Evolutionary conservation across 1,140 invertebrate species (phyloP).

Genomic region (Heliothis virescens): DNA sequence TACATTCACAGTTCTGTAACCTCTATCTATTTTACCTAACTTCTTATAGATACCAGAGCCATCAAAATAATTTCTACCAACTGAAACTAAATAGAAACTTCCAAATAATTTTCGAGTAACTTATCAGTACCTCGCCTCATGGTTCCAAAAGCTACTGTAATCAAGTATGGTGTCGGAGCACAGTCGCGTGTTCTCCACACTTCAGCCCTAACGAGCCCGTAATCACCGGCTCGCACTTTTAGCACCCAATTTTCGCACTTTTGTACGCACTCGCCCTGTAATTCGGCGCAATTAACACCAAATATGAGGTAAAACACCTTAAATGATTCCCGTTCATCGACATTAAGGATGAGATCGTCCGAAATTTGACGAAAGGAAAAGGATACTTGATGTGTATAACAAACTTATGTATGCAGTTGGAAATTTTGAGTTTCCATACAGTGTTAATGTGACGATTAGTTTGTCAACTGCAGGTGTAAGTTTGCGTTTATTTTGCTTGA

Average conservation of each 20-base stretch:
- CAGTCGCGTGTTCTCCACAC: slow-evolving; percentile 44
- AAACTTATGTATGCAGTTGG: slow-evolving; percentile 15
- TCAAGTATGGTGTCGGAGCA: slow-evolving; percentile 20
- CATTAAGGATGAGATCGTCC: background rate
- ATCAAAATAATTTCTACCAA: no score
- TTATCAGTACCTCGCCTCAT: background rate
- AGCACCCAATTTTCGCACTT: slow-evolving; percentile 72
- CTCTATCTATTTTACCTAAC: no score
- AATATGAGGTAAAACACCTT: slow-evolving; percentile 51
- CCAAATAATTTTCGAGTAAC: background rate
- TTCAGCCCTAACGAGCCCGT: slow-evolving; percentile 36
- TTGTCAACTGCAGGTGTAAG: background rate
- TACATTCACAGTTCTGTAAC: no score
- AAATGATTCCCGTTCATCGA: slow-evolving; percentile 37
- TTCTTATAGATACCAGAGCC: no score
- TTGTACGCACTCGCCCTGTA: slow-evolving; percentile 57
- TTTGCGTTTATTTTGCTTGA: background rate
- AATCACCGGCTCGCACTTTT: slow-evolving; percentile 52
- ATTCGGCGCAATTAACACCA: slow-evolving; percentile 65
- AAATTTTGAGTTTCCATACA: background rate
- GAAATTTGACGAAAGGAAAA: slow-evolving; percentile 41
- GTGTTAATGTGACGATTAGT: background rate
- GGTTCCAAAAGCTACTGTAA: slow-evolving; percentile 11
- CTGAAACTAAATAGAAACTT: background rate
- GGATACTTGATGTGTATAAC: background rate